Evolutionary conservation across 2,888 invertebrate genomes (phyloP).

Genomic region (Bellardia bayeri): DNA sequence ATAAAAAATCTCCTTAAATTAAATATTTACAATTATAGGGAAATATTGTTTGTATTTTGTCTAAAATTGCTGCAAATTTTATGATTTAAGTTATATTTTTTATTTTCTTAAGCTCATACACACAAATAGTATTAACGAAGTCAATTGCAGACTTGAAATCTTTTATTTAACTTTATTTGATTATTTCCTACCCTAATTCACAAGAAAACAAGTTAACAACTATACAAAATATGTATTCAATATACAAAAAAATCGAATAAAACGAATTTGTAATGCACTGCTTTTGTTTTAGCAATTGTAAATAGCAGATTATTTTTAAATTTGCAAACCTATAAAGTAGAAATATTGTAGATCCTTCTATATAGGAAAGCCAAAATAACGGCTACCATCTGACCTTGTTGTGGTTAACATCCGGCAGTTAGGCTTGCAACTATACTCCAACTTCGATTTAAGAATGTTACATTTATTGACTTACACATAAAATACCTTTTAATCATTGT

Average conservation of each 20-base stretch:
- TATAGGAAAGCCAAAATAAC: too few relatives aligned
- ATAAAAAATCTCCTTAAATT: too few relatives aligned
- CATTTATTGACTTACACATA: background rate
- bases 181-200: conserved; percentile 78
- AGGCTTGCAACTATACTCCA: too few relatives aligned
- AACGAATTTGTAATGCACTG: conserved; percentile 25
- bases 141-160: conserved; percentile 81
- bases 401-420: too few relatives aligned
- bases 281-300: too few relatives aligned
- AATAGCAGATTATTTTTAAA: too few relatives aligned
- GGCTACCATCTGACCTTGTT: too few relatives aligned
- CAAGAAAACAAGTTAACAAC: conserved; percentile 42
- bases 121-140: conserved; percentile 72
- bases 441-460: background rate
- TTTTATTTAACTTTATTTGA: conserved; percentile 82
- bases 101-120: conserved; percentile 6
- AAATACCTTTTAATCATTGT: background rate
- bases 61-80: background rate
- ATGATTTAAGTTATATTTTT: conserved; percentile 17
- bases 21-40: too few relatives aligned
- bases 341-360: too few relatives aligned
- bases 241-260: background rate
- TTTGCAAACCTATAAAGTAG: too few relatives aligned
- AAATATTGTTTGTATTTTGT: too few relatives aligned
- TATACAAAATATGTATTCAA: background rate